Evolutionary conservation across 1,140 invertebrate species (phyloP), one percentile per base, ranked within the genome.

Genomic region (Holotrichia oblita): DNA sequence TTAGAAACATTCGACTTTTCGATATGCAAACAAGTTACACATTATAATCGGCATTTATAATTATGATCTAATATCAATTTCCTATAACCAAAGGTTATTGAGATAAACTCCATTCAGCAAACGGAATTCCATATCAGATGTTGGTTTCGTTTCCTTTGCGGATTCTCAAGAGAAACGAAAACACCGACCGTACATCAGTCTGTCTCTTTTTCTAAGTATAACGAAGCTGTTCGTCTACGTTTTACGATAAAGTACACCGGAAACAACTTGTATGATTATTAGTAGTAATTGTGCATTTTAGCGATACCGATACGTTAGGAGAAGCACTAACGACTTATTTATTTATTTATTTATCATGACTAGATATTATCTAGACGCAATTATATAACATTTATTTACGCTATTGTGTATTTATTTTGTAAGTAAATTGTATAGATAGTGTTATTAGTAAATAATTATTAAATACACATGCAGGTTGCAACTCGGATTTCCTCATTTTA

Each of bases 61-160:
- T 34, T 55, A n/a, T 55, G 14, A 55, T 55, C 14, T 55, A 55
- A 55, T 34, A 34, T 55, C 48, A n/a, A 69, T 14, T 69, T 69
- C 61, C 61, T 69, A 10, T 12, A 34, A 27, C 27, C 61, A 69
- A 69, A 69, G 61, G 61, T 22, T 20, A 22, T 34, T 24, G 3
- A 69, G 27, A 24, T 27, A 69, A 69, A 69, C n/a, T 69, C 20
- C 61, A 69, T 69, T 69, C 61, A 69, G 61, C 61, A 69, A 61
- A 34, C 61, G 20, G 27, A 69, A 12, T 69, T 69, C 7, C 48
- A 55, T 10, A 69, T 69, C 12, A 69, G 61, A 69, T 69, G 48
- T 55, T 55, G 61, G 27, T 69, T 69, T 69, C n/a, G 61, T 24
- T 27, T 27, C 20, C 61, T 27, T 10, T 34, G 61, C n/a, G n/a